These are phyloP conservation scores for Ailurus styani DNA, from an alignment of 2,113 vertebrate species.

Conservation along the genomic window DNA sequence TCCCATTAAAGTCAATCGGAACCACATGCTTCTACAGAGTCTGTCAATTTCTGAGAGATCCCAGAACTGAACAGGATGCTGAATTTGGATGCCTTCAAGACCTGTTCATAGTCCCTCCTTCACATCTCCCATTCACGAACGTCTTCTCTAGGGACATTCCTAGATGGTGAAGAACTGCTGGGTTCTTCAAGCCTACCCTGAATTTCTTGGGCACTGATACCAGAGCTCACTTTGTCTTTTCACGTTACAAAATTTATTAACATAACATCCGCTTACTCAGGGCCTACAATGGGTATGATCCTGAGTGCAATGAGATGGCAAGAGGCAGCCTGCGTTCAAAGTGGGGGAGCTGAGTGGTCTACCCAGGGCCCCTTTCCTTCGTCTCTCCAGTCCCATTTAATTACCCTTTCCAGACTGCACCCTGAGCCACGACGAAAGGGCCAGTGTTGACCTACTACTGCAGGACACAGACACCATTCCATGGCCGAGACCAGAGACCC, in stretches of 20 bases:
- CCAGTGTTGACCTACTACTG: neutral
- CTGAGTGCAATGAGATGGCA: neutral
- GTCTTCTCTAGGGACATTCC: neutral
- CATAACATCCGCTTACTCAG: neutral
- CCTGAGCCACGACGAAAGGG: fast-evolving
- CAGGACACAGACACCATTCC: neutral
- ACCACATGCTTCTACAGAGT: neutral
- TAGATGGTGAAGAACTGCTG: neutral
- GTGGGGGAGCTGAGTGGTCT: neutral
- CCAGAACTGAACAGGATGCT: neutral
- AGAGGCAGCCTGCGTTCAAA: neutral
- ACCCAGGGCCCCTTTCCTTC: neutral
- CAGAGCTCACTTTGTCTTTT: neutral
- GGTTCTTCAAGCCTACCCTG: neutral
- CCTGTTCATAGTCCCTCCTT: neutral
- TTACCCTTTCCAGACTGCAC: neutral
- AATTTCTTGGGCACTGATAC: neutral
- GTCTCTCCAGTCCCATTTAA: neutral
- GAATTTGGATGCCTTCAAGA: neutral
- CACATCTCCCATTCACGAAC: neutral
- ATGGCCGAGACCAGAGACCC: neutral
- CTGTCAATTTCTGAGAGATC: neutral
- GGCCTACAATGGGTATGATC: neutral
- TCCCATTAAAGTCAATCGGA: constrained; percentile 31
- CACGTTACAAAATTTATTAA: constrained; percentile 3